Evolutionary conservation across 2,888 invertebrate species (phyloP), one percentile per base, ranked within the genome.

Genomic region (Bellardia bayeri): DNA sequence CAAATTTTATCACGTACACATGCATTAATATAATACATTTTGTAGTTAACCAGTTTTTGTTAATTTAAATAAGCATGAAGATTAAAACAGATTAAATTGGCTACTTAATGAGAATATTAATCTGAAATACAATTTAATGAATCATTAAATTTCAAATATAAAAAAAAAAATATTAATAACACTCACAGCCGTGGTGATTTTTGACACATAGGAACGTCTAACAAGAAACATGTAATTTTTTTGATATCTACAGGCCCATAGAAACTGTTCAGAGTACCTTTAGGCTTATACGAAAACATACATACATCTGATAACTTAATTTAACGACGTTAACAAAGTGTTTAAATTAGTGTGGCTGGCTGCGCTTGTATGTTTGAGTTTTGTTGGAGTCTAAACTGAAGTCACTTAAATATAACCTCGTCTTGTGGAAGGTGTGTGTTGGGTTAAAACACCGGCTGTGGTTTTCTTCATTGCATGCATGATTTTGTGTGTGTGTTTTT

Each of bases 381-480:
- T 23, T 2, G 16, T 23, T 56, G 64, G 40, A 23, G 40, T 56
- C 14, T 63, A 23, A 76, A 76, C 54, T 76, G 63, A 69, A 76
- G 56, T 71, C 56, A 71, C 16, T 83, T 72, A 58, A 78, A 64
- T 83, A 30, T 76, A 78, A 76, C 83, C 78, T 78, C 78, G 76
- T 49, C 54, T 42, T 9, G 54, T 0, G 5, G n/a, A 54, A 64
- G 14, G 58, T 9, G 13, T 51, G 58, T 23, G 56, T 58, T 64
- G 8, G 14, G 64, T 49, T 66, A 40, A 45, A 13, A 64, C 23
- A 45, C 16, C 11, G 13, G 2, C 14, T 40, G 37, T 45, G 13
- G 11, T 8, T 49, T 33, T 30, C 45, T 45, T 30, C 30, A 23
- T 69, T 37, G 30, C 9, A 30, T 45, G 61, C 37, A 3, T 74